These are phyloP conservation scores for Epinephelus cyanopodus DNA, from an alignment of 2,113 vertebrate species.

Conservation along the genomic window DNA sequence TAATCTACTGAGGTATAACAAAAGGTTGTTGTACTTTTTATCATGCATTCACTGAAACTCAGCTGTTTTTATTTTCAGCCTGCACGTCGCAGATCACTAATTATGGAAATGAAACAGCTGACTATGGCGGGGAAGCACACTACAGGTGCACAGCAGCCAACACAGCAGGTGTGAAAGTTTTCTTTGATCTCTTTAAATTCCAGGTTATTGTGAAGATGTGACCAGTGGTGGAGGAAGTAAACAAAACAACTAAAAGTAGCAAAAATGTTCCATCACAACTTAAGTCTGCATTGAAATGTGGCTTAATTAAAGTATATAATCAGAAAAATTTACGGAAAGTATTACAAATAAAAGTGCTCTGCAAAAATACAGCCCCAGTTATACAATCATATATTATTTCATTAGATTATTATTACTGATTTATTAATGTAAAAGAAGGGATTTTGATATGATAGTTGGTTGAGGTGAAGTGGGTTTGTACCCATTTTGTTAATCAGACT, in stretches of 20 bases:
- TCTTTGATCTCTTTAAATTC: not conserved
- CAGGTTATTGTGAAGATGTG: not conserved
- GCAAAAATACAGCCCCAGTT: too few relatives aligned
- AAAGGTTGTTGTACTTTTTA: too few relatives aligned
- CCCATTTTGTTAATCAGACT: too few relatives aligned
- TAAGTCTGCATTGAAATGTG: not conserved
- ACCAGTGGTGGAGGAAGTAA: not conserved
- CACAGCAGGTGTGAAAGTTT: slow-evolving; percentile 5
- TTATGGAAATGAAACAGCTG: slow-evolving; percentile 25
- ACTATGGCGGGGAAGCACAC: slow-evolving; percentile 9
- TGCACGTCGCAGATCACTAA: not conserved
- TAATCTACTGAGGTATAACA: too few relatives aligned
- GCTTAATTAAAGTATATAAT: not conserved
- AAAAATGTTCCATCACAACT: not conserved
- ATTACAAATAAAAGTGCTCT: too few relatives aligned
- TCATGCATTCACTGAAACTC: not conserved
- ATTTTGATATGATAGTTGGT: too few relatives aligned
- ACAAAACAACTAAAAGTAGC: too few relatives aligned
- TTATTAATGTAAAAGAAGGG: too few relatives aligned
- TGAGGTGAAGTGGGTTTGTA: too few relatives aligned
- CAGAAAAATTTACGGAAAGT: too few relatives aligned
- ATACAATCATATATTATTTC: too few relatives aligned
- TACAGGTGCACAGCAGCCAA: slow-evolving; percentile 47
- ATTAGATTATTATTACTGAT: too few relatives aligned
- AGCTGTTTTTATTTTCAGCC: slow-evolving; percentile 33